phyloP scores from a whole-genome alignment of 1,140 invertebrate species.

The Ceratosolen solmsi region DNA sequence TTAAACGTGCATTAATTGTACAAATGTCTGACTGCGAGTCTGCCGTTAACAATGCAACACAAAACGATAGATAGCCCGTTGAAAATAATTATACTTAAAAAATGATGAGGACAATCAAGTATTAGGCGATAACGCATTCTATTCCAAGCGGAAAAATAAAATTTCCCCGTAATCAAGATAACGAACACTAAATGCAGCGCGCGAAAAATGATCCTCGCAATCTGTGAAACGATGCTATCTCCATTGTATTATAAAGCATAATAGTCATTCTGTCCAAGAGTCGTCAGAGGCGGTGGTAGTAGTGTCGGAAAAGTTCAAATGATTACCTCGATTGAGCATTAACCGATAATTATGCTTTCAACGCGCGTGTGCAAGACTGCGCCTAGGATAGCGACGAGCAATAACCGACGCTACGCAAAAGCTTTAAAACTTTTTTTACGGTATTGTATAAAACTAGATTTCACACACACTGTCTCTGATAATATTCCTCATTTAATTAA shows the following conservation, averaged over 20 bases:
- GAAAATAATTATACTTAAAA: too few relatives aligned
- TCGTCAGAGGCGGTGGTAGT: background rate
- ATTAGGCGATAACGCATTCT: background rate
- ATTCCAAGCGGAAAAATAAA: background rate
- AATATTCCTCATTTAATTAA: background rate
- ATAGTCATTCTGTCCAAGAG: background rate
- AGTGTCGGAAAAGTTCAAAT: background rate
- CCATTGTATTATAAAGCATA: conserved; percentile 13
- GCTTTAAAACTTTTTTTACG: background rate
- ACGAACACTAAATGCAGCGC: background rate
- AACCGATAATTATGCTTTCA: conserved; percentile 22
- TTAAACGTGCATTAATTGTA: too few relatives aligned
- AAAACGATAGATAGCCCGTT: too few relatives aligned
- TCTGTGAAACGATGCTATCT: conserved; percentile 8
- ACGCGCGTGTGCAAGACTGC: background rate
- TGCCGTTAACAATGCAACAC: too few relatives aligned
- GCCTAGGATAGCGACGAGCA: background rate
- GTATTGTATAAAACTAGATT: conserved; percentile 20
- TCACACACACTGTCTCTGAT: background rate
- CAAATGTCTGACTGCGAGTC: too few relatives aligned
- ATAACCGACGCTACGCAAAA: background rate
- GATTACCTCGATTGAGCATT: conserved; percentile 21
- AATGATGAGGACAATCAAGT: background rate
- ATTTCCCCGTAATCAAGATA: background rate
- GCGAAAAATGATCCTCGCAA: conserved; percentile 8